phyloP scores from a whole-genome alignment of 2,888 invertebrate genomes.

The Noctua comes region DNA sequence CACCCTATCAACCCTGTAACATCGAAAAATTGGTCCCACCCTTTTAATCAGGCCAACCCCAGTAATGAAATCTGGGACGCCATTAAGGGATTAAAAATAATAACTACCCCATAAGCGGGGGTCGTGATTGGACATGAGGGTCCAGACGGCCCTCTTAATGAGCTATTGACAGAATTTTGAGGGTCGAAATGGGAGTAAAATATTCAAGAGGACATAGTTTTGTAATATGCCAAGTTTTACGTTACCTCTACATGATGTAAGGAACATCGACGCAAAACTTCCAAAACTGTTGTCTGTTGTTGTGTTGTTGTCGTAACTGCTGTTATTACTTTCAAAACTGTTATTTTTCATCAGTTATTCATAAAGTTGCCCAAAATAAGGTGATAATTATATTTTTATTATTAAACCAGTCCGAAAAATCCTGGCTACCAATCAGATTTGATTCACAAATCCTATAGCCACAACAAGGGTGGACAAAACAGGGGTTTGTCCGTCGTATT shows the following conservation, averaged over 20 bases:
- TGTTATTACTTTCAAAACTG: too few relatives aligned
- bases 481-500: conserved; percentile 46
- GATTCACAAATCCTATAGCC: background rate
- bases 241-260: background rate
- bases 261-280: background rate
- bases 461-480: background rate
- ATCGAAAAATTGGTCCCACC: conserved; percentile 79
- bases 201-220: conserved; percentile 39
- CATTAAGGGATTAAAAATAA: conserved; percentile 91
- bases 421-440: conserved; percentile 4
- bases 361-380: background rate
- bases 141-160: conserved; percentile 77
- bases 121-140: conserved; percentile 78
- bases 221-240: background rate
- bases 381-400: too few relatives aligned
- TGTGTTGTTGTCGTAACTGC: too few relatives aligned
- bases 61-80: conserved; percentile 89
- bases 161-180: conserved; percentile 78
- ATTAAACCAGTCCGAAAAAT: background rate
- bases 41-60: conserved; percentile 87
- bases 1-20: conserved; percentile 60
- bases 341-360: too few relatives aligned
- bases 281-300: too few relatives aligned
- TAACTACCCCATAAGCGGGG: conserved; percentile 81
- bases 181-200: conserved; percentile 46